These are phyloP conservation scores for Atlantisia rogersi DNA, from an alignment of 2,113 vertebrate genomes.

Conservation along the genomic window DNA sequence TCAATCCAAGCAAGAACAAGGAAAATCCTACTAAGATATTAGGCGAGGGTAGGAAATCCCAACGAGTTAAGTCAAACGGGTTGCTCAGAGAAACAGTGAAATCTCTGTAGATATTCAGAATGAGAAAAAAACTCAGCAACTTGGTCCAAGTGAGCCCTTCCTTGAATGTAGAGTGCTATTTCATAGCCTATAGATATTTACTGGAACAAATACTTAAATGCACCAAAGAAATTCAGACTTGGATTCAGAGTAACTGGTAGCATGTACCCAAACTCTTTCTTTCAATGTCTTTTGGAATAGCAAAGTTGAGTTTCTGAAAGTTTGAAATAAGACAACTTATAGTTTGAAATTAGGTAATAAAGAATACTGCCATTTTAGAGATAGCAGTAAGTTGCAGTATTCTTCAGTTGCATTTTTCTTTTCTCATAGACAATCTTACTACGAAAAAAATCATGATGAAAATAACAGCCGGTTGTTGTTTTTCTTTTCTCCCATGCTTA, in stretches of 20 bases:
- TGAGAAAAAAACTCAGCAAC: background rate
- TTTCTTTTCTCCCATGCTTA: background rate
- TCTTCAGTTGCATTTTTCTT: background rate
- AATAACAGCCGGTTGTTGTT: background rate
- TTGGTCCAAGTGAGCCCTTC: background rate
- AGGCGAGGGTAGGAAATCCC: rapidly evolving
- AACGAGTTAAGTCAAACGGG: background rate
- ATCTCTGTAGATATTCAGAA: background rate
- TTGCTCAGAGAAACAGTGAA: background rate
- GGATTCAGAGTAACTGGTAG: background rate
- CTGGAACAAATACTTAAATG: background rate
- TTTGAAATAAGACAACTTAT: background rate
- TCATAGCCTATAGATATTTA: background rate
- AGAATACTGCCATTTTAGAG: background rate
- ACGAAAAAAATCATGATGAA: background rate
- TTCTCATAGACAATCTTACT: background rate
- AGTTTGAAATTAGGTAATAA: background rate
- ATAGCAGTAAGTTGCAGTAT: background rate
- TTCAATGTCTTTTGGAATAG: background rate
- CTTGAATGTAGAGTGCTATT: background rate
- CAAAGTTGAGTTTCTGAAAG: background rate
- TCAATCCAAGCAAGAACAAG: background rate
- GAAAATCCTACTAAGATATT: background rate
- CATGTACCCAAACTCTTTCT: background rate
- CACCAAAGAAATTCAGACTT: background rate